A percentile compares a stretch with the other conserved stretches of the same genome.
Conservation (phyloP, 1,140 invertebrate genomes). For the Cepaea nemoralis region DNA sequence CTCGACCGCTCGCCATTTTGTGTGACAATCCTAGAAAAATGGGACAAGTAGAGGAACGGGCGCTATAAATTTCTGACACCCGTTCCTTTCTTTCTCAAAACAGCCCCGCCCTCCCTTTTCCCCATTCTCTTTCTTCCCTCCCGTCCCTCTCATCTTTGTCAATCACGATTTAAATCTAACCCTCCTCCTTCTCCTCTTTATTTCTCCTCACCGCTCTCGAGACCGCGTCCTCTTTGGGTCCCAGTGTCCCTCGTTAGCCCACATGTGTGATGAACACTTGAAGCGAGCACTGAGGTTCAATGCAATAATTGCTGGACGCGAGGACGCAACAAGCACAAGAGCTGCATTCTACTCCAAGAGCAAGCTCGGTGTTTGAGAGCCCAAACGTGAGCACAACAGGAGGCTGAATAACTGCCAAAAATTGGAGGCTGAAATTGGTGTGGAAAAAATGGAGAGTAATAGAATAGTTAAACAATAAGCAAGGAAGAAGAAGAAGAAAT, state of each 20-base stretch:
- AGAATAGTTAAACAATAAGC: too few relatives aligned
- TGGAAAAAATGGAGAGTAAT: too few relatives aligned
- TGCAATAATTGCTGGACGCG: neutral
- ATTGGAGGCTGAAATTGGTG: too few relatives aligned
- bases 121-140: neutral
- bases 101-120: neutral
- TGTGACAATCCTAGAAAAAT: constrained; percentile 9
- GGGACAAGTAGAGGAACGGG: neutral
- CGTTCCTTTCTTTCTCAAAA: neutral
- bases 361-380: neutral
- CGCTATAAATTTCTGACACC: constrained; percentile 1
- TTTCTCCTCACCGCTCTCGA: neutral
- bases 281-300: neutral
- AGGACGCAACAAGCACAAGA: neutral
- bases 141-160: neutral
- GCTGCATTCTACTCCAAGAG: neutral
- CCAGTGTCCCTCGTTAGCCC: neutral
- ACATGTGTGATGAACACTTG: neutral
- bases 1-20: constrained; percentile 12
- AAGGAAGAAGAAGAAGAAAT: too few relatives aligned
- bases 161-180: neutral
- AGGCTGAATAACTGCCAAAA: too few relatives aligned
- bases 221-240: neutral
- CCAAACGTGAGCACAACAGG: too few relatives aligned
- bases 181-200: neutral